A percentile compares a stretch with the other conserved stretches of the same genome.
These are phyloP conservation scores for Bellardia bayeri DNA, from an alignment of 2,888 invertebrate genomes.

Conservation along the genomic window DNA sequence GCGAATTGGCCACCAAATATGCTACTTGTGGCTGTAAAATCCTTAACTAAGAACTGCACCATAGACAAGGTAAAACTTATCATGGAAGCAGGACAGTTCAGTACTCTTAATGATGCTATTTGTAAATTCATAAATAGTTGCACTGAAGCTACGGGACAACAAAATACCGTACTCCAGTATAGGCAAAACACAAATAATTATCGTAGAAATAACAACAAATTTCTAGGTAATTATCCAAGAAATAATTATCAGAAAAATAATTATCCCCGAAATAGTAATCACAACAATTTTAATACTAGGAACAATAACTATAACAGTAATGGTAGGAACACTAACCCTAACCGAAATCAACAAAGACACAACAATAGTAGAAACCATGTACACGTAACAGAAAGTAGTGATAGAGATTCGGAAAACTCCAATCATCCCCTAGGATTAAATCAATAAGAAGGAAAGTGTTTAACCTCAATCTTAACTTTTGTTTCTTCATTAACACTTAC, in stretches of 20 bases:
- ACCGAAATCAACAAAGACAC: background rate
- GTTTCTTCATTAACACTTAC: background rate
- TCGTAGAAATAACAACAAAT: background rate
- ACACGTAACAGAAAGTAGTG: background rate
- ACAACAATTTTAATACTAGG: background rate
- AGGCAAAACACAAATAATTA: background rate
- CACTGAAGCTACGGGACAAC: constrained; percentile 9
- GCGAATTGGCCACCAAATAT: constrained; percentile 3
- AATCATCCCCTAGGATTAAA: background rate
- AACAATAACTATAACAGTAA: background rate
- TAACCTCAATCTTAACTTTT: background rate
- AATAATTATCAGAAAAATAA: background rate
- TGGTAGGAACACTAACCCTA: background rate
- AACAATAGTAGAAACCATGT: background rate
- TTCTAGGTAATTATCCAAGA: too few relatives aligned
- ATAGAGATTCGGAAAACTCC: background rate
- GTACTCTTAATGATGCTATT: constrained; percentile 58
- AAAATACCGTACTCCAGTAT: background rate
- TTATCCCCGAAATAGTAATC: background rate
- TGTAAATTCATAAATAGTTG: constrained; percentile 51
- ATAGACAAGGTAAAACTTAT: constrained; percentile 19
- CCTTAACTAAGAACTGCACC: background rate
- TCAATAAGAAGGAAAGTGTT: background rate
- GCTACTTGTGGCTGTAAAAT: background rate
- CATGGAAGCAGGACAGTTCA: constrained; percentile 57